Conservation (phyloP, 2,113 vertebrate species). For the Crotalus helleri region DNA sequence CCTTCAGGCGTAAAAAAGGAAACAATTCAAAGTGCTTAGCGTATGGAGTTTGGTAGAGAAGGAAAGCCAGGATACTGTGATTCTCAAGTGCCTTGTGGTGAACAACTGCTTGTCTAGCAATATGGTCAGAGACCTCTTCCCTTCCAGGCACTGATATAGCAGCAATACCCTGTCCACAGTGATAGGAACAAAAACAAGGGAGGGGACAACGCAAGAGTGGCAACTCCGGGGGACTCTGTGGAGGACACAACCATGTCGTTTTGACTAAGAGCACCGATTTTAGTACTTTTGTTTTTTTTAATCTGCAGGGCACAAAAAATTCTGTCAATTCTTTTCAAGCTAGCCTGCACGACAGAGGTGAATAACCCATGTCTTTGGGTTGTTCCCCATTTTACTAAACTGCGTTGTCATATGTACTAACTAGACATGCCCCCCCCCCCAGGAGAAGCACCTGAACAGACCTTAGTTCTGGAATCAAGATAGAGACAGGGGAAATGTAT, state of each 20-base stretch:
- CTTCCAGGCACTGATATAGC: background rate
- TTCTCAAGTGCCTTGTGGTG: background rate
- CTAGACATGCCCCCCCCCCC: background rate
- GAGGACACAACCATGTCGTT: background rate
- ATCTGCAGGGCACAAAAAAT: background rate
- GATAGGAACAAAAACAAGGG: background rate
- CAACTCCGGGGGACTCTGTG: background rate
- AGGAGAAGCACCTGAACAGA: rapidly evolving
- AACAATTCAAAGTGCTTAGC: background rate
- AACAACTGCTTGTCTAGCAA: background rate
- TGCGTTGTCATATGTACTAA: background rate
- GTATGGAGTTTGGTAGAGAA: conserved; percentile 5
- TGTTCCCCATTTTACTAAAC: background rate
- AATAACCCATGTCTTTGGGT: background rate
- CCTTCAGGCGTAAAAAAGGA: background rate
- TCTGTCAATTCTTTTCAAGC: background rate
- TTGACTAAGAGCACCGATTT: background rate
- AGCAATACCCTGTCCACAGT: background rate
- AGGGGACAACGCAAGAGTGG: background rate
- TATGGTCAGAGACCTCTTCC: background rate
- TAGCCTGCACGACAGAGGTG: background rate
- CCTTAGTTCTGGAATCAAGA: background rate
- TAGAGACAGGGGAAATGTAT: background rate
- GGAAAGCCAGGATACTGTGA: background rate
- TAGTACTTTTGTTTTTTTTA: background rate